Evolutionary conservation across 2,113 vertebrate species (phyloP).

Genomic region (Todiramphus saurophagus): DNA sequence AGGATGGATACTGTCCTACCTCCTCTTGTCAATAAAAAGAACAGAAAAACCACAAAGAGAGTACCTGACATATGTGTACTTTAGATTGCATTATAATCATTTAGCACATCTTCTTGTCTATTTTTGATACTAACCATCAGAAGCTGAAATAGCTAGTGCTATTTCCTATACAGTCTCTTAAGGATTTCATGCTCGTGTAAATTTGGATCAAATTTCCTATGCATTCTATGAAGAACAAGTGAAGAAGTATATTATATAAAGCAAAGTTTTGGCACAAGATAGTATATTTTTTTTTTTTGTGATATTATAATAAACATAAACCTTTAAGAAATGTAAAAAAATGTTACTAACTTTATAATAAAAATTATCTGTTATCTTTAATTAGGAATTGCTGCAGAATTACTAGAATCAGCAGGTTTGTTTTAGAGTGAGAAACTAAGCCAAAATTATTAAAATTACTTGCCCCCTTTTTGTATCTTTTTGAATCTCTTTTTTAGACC

Average conservation of each 20-base stretch:
- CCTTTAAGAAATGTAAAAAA: not conserved
- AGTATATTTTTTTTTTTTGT: not conserved
- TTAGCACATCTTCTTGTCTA: not conserved
- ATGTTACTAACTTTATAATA: not conserved
- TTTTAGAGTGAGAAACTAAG: not conserved
- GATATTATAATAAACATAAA: not conserved
- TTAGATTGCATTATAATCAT: not conserved
- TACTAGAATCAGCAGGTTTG: not conserved
- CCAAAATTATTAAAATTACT: not conserved
- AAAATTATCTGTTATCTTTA: not conserved
- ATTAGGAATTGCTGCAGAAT: not conserved
- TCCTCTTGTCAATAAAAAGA: not conserved
- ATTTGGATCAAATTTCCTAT: not conserved
- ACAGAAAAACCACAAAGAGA: not conserved
- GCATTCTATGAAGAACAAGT: not conserved
- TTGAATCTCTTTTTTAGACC: not conserved
- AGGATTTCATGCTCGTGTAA: not conserved
- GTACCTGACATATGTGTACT: not conserved
- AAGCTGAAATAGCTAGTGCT: not conserved
- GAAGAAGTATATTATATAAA: not conserved
- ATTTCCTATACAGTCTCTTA: not conserved
- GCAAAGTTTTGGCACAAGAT: not conserved
- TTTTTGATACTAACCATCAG: not conserved
- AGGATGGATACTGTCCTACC: not conserved
- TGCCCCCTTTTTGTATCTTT: not conserved